Evolutionary conservation across 2,888 invertebrate species (phyloP).

Genomic region (Agrochola macilenta): DNA sequence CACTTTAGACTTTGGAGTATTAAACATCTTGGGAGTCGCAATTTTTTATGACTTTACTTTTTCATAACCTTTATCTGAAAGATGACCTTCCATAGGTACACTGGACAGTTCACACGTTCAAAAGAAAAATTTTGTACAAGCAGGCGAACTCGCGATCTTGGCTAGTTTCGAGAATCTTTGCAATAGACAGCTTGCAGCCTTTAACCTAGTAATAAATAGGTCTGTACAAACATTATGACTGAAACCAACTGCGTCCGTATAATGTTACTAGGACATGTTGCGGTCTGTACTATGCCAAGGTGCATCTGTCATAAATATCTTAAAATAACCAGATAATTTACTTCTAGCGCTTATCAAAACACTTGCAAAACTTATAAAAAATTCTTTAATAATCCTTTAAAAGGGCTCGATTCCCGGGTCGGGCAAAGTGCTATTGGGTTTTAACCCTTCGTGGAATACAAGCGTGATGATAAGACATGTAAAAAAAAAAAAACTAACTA

Average conservation of each 20-base stretch:
- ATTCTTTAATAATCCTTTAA: neutral
- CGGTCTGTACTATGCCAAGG: conserved; percentile 82
- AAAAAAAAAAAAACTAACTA: neutral
- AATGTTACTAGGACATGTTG: conserved; percentile 80
- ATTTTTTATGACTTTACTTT: neutral
- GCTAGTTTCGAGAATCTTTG: conserved; percentile 9
- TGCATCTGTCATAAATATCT: conserved; percentile 53
- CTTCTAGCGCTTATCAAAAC: neutral
- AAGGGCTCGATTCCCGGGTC: neutral
- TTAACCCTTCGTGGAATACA: neutral
- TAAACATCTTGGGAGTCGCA: too few species aligned
- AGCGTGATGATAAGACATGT: too few species aligned
- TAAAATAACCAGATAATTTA: neutral
- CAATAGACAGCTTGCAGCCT: conserved; percentile 22
- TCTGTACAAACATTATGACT: conserved; percentile 52
- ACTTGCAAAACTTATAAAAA: neutral
- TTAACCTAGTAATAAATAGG: conserved; percentile 43
- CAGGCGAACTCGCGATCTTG: neutral
- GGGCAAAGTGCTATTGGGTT: too few species aligned
- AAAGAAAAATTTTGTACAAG: neutral
- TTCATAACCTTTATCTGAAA: neutral
- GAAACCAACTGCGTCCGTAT: conserved; percentile 69
- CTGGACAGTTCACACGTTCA: neutral
- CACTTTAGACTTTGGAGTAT: neutral
- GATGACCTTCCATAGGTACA: neutral